Base-by-base conservation (phyloP, 2,113 vertebrate species). In the Dunckerocampus dactyliophorus region DNA sequence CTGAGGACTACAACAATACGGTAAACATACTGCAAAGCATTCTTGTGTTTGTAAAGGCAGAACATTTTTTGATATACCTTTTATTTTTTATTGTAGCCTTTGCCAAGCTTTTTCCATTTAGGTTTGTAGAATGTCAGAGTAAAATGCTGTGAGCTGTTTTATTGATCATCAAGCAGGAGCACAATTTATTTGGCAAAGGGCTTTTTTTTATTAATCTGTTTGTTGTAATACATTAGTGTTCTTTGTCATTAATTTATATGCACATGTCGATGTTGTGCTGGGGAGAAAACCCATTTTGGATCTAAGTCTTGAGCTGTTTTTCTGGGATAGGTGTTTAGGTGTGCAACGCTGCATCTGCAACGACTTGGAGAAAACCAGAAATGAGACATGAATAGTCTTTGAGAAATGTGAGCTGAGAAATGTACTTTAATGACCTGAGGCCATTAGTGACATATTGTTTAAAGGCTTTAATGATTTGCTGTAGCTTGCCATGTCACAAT, bases 381-480 rank as follows among this genome's bases (percentile, higher is more conserved):
- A 39, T 55, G 39, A n/a, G 51, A 65, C 12, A 49, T 34, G 52
- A 15, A 13, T 2, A 16, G 31, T 58, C 51, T 55, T 49, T 47
- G 21, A 62, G 52, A 52, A 65, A 49, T 62, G 53, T 59, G 57
- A 39, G 42, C 42, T 53, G 11, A 71, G 17, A 55, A 76, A 47
- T 47, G 51, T 63, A 21, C 76, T 71, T 75, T 60, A 71, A 69
- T 63, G 60, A 67, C 75, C 62, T 21, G 8, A 14, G 50, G 73
- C 60, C 17, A 48, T 78, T 63, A 68, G 59, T 82, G 75, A 71
- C 58, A 68, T 70, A 72, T 61, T 54, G 31, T 75, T 59, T 75
- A 83, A 77, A 78, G 56, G 24, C 20, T 80, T 79, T 76, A 75
- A 74, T 77, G 75, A 77, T 75, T 82, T 81, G 62, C 69, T 76